A percentile compares a stretch with the other conserved stretches of the same genome.
Evolutionary conservation across 2,113 vertebrate species (phyloP).

Genomic region (Rhineura floridana): DNA sequence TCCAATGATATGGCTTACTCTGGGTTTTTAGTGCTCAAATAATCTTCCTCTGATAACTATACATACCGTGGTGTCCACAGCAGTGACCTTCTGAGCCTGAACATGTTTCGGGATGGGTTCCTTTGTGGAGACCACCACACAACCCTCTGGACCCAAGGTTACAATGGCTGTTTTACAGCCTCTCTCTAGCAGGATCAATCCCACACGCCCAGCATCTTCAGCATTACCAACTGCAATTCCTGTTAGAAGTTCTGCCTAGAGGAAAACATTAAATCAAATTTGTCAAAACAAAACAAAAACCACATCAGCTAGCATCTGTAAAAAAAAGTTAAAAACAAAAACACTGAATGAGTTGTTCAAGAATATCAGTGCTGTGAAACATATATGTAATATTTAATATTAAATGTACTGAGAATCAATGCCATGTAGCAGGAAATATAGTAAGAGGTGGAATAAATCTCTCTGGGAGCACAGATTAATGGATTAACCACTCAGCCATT

Average conservation of each 20-base stretch:
- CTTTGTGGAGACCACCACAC: conserved; percentile 82
- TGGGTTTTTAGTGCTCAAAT: conserved; percentile 61
- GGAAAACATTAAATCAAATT: conserved; percentile 41
- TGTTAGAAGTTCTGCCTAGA: conserved; percentile 92
- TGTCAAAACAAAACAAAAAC: conserved; percentile 51
- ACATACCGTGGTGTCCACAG: conserved; percentile 93
- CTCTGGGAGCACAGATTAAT: not conserved
- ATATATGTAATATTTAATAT: not conserved
- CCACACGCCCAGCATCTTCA: conserved; percentile 81
- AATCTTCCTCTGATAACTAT: conserved; percentile 56
- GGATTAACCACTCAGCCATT: not conserved
- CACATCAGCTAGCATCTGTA: conserved; percentile 48
- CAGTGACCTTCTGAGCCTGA: conserved; percentile 78
- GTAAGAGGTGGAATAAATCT: not conserved
- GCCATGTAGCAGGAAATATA: not conserved
- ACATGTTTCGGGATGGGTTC: conserved; percentile 81
- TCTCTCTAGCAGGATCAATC: conserved; percentile 77
- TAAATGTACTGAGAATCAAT: not conserved
- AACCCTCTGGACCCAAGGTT: conserved; percentile 91
- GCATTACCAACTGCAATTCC: conserved; percentile 75
- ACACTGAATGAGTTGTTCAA: conserved; percentile 49
- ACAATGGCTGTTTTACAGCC: conserved; percentile 87
- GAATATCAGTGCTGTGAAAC: conserved; percentile 13
- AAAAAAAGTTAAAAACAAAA: conserved; percentile 18
- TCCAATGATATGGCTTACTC: conserved; percentile 80